A percentile compares a stretch with the other conserved stretches of the same genome.
Evolutionary conservation across 1,140 invertebrate genomes (phyloP).

Genomic region (Sarcophaga peregrina): DNA sequence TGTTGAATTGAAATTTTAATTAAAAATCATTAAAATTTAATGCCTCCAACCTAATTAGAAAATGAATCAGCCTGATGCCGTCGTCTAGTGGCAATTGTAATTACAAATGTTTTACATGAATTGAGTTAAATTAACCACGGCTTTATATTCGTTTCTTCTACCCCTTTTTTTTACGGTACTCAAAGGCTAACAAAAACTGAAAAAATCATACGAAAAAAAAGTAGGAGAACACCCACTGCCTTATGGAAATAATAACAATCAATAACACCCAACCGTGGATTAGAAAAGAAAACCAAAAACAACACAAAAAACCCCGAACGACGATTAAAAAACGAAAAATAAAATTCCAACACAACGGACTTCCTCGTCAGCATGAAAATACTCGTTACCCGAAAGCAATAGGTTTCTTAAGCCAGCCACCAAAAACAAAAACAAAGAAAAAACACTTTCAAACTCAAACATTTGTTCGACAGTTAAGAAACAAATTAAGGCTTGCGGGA

Average conservation of each 20-base stretch:
- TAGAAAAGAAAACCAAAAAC: conserved; percentile 1
- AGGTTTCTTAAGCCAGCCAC: conserved; percentile 17
- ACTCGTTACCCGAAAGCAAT: conserved; percentile 28
- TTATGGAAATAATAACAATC: conserved; percentile 36
- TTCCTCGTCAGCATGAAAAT: conserved; percentile 28
- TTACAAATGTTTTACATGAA: conserved; percentile 35
- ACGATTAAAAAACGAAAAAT: no score
- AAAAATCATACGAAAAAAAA: neutral
- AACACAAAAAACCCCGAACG: neutral
- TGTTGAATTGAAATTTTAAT: neutral
- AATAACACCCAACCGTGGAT: conserved; percentile 13
- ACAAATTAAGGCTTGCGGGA: conserved; percentile 41
- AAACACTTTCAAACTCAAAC: conserved; percentile 35
- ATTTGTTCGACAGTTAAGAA: conserved; percentile 39
- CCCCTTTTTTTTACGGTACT: neutral
- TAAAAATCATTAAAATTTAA: conserved; percentile 23
- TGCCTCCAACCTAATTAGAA: conserved; percentile 3
- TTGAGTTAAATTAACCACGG: neutral
- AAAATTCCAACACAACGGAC: neutral
- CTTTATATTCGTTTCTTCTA: neutral
- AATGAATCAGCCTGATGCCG: neutral
- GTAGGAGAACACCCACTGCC: conserved; percentile 35
- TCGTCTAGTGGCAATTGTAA: neutral
- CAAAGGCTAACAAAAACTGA: neutral
- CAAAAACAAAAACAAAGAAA: no score